These are phyloP conservation scores for Mico argentatus DNA, from an alignment of 2,797 vertebrate species.

Conservation along the genomic window DNA sequence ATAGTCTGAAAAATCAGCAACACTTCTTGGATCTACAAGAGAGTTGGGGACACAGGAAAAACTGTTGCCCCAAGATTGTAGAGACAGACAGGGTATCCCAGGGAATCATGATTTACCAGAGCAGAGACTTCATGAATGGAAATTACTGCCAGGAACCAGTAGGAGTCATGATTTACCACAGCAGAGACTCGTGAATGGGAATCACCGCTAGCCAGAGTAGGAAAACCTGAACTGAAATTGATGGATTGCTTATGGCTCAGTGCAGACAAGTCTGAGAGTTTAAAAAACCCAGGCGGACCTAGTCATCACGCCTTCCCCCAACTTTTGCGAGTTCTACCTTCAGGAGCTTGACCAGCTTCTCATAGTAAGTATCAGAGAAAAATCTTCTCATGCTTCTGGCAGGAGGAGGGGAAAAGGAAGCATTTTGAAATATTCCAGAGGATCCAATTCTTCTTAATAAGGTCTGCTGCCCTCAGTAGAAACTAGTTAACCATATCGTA, in stretches of 20 bases:
- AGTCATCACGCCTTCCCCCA: neutral
- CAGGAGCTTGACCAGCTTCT: neutral
- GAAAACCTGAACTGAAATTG: neutral
- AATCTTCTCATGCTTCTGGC: neutral
- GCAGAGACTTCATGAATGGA: neutral
- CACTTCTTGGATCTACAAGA: neutral
- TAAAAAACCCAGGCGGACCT: neutral
- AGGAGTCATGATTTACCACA: no score
- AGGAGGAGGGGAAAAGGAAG: neutral
- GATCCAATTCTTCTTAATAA: neutral
- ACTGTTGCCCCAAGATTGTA: neutral
- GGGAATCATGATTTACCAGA: neutral
- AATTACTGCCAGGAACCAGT: neutral
- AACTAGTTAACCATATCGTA: neutral
- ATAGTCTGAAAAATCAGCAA: neutral
- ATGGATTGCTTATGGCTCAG: neutral
- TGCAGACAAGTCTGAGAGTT: neutral
- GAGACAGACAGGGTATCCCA: neutral
- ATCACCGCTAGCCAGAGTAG: neutral
- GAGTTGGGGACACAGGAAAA: neutral
- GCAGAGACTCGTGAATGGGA: neutral
- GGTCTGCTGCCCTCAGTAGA: neutral
- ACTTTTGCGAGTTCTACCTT: neutral
- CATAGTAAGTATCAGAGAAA: neutral
- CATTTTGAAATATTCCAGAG: neutral